Evolutionary conservation across 2,888 invertebrate species (phyloP).

Genomic region (Adineta ricciae): DNA sequence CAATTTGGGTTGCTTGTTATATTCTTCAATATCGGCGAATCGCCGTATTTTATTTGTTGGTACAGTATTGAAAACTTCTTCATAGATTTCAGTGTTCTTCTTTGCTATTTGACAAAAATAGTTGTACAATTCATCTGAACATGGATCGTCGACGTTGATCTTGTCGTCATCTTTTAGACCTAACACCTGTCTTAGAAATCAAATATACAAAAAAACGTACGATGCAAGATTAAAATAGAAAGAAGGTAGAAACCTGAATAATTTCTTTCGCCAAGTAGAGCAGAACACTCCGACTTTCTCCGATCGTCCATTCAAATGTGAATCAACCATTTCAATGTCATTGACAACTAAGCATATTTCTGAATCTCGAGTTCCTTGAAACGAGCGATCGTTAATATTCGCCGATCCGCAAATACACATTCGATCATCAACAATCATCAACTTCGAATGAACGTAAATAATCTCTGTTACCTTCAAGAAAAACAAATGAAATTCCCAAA

Average conservation of each 20-base stretch:
- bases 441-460: slow-evolving; percentile 93
- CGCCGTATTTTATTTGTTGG: not conserved
- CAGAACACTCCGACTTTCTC: slow-evolving; percentile 77
- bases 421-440: slow-evolving; percentile 85
- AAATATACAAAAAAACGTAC: not conserved
- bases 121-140: slow-evolving; percentile 70
- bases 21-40: not conserved
- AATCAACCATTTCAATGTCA: slow-evolving; percentile 33
- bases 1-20: no score
- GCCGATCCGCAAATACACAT: slow-evolving; percentile 86
- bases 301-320: slow-evolving; percentile 64
- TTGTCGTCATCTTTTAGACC: not conserved
- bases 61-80: slow-evolving; percentile 56
- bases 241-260: slow-evolving; percentile 57
- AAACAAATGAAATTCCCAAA: not conserved
- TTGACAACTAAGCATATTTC: slow-evolving; percentile 66
- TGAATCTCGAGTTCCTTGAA: slow-evolving; percentile 84
- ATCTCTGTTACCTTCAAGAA: slow-evolving; percentile 65
- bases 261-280: slow-evolving; percentile 67
- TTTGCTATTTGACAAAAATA: slow-evolving; percentile 72
- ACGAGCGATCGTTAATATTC: slow-evolving; percentile 89
- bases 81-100: slow-evolving; percentile 75
- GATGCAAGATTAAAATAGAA: slow-evolving; percentile 45
- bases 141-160: slow-evolving; percentile 62
- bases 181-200: not conserved